Evolutionary conservation across 2,113 vertebrate genomes (phyloP).

Genomic region (Ovis canadensis): DNA sequence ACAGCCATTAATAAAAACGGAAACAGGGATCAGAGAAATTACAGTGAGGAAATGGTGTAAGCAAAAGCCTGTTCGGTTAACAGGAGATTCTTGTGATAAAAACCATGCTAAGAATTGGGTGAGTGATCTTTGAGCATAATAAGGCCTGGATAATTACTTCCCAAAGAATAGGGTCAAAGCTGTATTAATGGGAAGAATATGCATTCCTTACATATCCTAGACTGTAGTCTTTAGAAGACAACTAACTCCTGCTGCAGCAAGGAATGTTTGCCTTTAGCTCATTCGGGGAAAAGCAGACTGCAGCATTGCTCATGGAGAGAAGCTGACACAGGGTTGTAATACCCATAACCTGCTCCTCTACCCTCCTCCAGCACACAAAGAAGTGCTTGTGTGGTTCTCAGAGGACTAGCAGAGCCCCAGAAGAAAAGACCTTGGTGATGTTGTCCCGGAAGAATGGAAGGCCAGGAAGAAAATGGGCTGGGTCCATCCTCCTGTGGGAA

Average conservation of each 20-base stretch:
- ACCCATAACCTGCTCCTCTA: not conserved
- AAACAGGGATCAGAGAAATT: not conserved
- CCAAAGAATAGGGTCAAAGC: not conserved
- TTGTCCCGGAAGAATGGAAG: too few relatives aligned
- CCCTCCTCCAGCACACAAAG: not conserved
- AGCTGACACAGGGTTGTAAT: not conserved
- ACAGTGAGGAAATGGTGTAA: not conserved
- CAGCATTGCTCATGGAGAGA: not conserved
- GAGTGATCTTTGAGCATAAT: not conserved
- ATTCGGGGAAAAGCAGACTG: not conserved
- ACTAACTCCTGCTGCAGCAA: not conserved
- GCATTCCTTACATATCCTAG: not conserved
- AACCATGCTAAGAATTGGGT: not conserved
- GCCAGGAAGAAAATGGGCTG: not conserved
- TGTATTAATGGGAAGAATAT: not conserved
- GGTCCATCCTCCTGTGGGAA: not conserved
- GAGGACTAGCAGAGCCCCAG: not conserved
- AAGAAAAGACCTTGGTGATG: not conserved
- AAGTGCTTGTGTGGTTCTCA: rapidly evolving
- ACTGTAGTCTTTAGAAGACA: not conserved
- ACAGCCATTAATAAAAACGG: not conserved
- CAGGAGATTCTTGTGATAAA: not conserved
- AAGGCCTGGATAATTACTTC: conserved; percentile 24
- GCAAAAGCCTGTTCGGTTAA: not conserved
- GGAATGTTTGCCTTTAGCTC: not conserved